Evolutionary conservation across 2,888 invertebrate genomes (phyloP), one percentile per base, ranked within the genome.

Genomic region (Drosophila barbarae): DNA sequence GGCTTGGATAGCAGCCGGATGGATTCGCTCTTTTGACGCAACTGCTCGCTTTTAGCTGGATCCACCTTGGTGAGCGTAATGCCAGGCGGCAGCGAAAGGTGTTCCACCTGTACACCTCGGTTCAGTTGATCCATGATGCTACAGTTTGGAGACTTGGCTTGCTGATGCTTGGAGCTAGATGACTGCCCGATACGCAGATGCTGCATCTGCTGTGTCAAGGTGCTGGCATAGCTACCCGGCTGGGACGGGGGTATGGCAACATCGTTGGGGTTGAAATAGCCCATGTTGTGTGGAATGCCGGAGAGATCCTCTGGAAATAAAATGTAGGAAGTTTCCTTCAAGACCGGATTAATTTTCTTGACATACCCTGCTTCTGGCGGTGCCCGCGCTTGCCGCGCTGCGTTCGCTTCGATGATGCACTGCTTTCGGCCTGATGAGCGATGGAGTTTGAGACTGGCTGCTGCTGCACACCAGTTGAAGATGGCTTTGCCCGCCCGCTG

Each of bases 41-140:
- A 44, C 44, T 85, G 85, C 51, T 89, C 89, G 52, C 88, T 88
- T 54, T 87, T 87, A 38, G 83, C 87, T 0, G 92, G 92, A 69
- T 93, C 93, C 0, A 95, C 94, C 64, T 94, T 91, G 0, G 94
- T 95, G 38, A 95, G 91, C 0, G 94, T 95, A 46, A 95, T 95
- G n/a, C 95, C 95, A 0, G 95, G 95, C 0, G 95, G 95, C 42
- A 95, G 88, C 38, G 91, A 91, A 21, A 94, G 84, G 72, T 93
- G 93, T 9, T 93, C 92, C 54, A 93, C 93, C 90, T 89, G 88
- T 0, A 90, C 88, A 3, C 90, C 90, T 5, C 89, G 87, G 71
- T 89, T 90, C 44, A 90, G 73, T 69, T 90, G 90, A 72, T 90
- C 90, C 90, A 90, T 90, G 32, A 90, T 90, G 76, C 90, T 90